These are phyloP conservation scores for Strigops habroptila DNA, from an alignment of 2,113 vertebrate species.

Conservation along the genomic window DNA sequence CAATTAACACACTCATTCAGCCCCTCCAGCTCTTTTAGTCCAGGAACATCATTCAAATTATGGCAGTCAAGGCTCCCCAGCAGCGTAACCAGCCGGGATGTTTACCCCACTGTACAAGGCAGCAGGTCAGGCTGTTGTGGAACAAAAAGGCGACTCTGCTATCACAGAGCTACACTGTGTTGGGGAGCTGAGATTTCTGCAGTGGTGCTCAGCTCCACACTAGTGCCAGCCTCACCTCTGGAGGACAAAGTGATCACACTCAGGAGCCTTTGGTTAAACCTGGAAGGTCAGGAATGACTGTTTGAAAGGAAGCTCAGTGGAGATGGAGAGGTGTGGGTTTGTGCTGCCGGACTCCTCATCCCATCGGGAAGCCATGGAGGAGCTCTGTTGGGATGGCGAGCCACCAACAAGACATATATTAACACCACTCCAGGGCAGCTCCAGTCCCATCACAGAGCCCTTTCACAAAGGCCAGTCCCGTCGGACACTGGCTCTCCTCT, in stretches of 20 bases:
- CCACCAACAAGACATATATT: rapidly evolving
- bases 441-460: neutral
- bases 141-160: neutral
- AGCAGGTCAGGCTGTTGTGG: neutral
- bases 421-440: rapidly evolving
- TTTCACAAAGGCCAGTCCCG: neutral
- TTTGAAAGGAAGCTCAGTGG: neutral
- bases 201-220: neutral
- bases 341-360: rapidly evolving
- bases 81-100: rapidly evolving
- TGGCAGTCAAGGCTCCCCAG: neutral
- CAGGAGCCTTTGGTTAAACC: neutral
- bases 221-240: neutral
- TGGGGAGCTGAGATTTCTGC: neutral
- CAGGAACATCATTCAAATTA: neutral
- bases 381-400: rapidly evolving
- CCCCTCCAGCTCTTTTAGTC: neutral
- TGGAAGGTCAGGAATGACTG: rapidly evolving
- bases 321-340: rapidly evolving
- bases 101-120: neutral
- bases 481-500: rapidly evolving
- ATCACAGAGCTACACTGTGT: neutral
- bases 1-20: neutral
- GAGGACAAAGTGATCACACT: neutral
- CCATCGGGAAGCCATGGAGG: rapidly evolving